Percentiles rank a stretch among this genome's conserved stretches.
Conservation (phyloP, 2,797 vertebrate genomes). For the Poliocrania exsul region DNA sequence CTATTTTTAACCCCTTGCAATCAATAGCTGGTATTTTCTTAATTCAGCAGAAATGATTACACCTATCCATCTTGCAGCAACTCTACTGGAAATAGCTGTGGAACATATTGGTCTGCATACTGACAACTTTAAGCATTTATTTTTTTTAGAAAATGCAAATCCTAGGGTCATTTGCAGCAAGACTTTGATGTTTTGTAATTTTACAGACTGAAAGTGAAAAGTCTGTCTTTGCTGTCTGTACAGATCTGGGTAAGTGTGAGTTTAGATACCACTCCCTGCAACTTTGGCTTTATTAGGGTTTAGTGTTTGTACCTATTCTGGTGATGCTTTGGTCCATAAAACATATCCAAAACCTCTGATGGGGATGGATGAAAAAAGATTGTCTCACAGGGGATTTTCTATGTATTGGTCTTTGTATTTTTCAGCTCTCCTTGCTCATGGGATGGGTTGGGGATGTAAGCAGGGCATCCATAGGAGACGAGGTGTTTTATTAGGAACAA, state of each 20-base stretch:
- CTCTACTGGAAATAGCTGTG: background rate
- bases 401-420: background rate
- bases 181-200: background rate
- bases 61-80: background rate
- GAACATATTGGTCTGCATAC: background rate
- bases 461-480: background rate
- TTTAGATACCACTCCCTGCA: background rate
- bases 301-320: background rate
- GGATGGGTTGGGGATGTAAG: background rate
- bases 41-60: background rate
- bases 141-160: background rate
- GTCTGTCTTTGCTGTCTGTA: background rate
- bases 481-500: background rate
- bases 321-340: background rate
- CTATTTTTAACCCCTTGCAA: constrained; percentile 40
- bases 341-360: background rate
- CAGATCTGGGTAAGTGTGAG: background rate
- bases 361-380: background rate
- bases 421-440: background rate
- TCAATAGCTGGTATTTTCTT: background rate
- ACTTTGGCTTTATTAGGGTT: background rate
- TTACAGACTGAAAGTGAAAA: background rate
- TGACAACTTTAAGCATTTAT: background rate
- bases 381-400: background rate
- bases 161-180: background rate